Conservation (phyloP, 2,888 invertebrate genomes). For the Eutolmus rufibarbis region DNA sequence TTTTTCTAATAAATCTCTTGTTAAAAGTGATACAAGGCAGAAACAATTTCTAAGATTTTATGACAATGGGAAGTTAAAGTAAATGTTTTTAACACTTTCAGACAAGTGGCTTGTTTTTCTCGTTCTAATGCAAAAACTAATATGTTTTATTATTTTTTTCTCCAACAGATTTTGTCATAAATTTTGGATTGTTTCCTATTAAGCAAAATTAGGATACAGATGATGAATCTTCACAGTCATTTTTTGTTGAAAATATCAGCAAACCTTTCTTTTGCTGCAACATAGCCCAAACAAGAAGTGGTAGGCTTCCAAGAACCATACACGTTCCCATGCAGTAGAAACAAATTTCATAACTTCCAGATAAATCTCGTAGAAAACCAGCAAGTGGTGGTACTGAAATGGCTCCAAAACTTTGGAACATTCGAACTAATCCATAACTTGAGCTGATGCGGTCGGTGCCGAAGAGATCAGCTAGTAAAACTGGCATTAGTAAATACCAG, state of each 20-base stretch:
- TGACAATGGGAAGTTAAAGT: not conserved
- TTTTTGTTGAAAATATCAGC: constrained; percentile 54
- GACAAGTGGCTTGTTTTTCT: not conserved
- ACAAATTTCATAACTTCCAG: constrained; percentile 75
- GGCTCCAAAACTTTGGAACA: constrained; percentile 79
- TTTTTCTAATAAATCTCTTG: not conserved
- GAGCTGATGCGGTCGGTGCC: constrained; percentile 78
- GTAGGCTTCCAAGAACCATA: constrained; percentile 75
- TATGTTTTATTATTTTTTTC: not conserved
- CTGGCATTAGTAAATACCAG: constrained; percentile 79
- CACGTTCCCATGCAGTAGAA: constrained; percentile 81
- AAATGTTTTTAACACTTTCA: not conserved
- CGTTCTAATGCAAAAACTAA: not conserved
- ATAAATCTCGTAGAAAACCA: constrained; percentile 72
- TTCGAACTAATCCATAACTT: constrained; percentile 76
- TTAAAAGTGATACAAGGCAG: not conserved
- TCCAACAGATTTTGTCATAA: not conserved
- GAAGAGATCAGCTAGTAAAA: constrained; percentile 75
- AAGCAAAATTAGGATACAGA: constrained; percentile 54
- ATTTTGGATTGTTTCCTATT: not conserved
- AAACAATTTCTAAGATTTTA: not conserved
- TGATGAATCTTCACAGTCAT: constrained; percentile 57
- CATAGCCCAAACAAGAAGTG: constrained; percentile 66
- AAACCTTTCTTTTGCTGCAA: constrained; percentile 54
- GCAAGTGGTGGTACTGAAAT: constrained; percentile 77